Evolutionary conservation across 1,140 invertebrate genomes (phyloP), one percentile per base, ranked within the genome.

Genomic region (Oncopeltus fasciatus): DNA sequence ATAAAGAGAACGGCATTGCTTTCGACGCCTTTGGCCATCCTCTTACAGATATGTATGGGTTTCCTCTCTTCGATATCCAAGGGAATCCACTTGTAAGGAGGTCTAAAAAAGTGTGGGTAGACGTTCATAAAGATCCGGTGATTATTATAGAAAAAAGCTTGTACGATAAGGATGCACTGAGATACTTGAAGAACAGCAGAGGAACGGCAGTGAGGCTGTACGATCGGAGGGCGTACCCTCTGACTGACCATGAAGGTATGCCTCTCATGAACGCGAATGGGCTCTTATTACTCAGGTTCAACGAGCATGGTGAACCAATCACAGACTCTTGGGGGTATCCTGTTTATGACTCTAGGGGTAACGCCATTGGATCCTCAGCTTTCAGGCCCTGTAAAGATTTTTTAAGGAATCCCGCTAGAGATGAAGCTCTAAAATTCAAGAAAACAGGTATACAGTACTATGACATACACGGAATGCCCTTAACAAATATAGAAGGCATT

Each of bases 71-170:
- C 18, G 56, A 57, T 26, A 31, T 38, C 12, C 2, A 38, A 28
- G 56, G 56, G 16, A 33, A 5, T 14, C 28, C 16, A 9, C 56
- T 57, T 16, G 56, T 57, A 1, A 57, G 18, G 20, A 57, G 31
- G 18, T n/a, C n/a, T n/a, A 57, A 57, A n/a, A 57, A 57, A 33
- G 29, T 57, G 12, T 53, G 49, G 49, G 28, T 57, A 5, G 56
- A 57, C n/a, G 2, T 1, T 2, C 2, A 1, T 24, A 26, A 26
- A 1, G 18, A 11, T 20, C 28, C 28, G 18, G 56, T 33, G 12
- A 57, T 12, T 33, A 24, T 33, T 31, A 33, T 57, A 2, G 27
- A 33, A 26, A 57, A 57, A 33, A 29, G 56, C 29, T 12, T 33
- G n/a, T 57, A 57, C 56, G 56, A 57, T 16, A n/a, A 26, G 24